Conservation (phyloP, 2,113 vertebrate genomes). For the Uria aalge region DNA sequence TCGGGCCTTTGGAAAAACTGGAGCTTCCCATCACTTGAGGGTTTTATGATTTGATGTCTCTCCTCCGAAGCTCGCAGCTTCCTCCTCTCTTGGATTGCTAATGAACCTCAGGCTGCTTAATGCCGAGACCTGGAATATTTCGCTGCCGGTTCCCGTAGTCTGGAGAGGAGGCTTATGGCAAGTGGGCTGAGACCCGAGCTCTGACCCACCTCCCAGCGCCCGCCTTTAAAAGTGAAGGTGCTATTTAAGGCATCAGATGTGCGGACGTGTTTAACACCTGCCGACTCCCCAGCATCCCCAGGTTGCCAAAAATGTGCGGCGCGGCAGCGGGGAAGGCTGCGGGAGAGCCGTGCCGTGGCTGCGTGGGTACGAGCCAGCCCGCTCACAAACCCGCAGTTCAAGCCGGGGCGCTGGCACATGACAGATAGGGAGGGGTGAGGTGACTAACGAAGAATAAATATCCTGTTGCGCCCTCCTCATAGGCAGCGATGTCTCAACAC, state of each 20-base stretch:
- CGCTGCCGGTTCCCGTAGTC: neutral
- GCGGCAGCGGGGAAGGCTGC: neutral
- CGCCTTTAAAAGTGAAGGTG: neutral
- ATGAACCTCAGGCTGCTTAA: neutral
- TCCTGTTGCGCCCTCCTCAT: neutral
- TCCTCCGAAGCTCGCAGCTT: neutral
- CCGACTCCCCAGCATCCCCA: neutral
- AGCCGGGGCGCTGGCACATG: neutral
- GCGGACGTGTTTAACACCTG: neutral
- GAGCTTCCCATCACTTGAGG: neutral
- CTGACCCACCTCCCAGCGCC: neutral
- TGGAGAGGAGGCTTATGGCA: neutral
- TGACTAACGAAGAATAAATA: neutral
- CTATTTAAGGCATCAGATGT: neutral
- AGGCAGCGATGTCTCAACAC: neutral
- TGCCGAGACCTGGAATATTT: fast-evolving
- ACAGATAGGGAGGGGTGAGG: slow-evolving; percentile 19
- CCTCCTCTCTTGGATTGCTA: neutral
- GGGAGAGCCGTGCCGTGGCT: neutral
- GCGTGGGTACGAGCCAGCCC: neutral
- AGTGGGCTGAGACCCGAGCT: neutral
- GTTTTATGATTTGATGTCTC: neutral
- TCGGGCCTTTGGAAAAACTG: neutral
- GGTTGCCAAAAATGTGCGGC: fast-evolving
- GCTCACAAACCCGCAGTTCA: neutral